phyloP scores from a whole-genome alignment of 2,113 vertebrate genomes.

The Myotis davidii region DNA sequence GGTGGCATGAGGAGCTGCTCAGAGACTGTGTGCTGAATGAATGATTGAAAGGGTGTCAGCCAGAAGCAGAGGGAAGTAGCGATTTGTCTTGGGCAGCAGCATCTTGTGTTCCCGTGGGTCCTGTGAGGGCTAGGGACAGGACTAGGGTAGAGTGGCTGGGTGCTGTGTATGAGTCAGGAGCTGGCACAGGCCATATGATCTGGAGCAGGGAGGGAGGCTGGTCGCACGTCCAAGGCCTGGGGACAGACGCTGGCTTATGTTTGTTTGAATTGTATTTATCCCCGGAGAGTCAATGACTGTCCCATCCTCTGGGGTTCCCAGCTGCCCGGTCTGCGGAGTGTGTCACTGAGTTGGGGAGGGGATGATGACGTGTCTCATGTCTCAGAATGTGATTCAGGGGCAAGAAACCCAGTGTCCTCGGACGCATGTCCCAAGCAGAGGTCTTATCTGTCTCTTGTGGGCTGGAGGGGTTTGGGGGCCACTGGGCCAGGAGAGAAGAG shows the following conservation, averaged over 20 bases:
- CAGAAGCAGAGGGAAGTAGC: not conserved
- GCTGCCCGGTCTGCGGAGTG: not conserved
- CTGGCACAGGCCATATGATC: not conserved
- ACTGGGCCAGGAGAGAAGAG: conserved; percentile 53
- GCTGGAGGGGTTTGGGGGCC: not conserved
- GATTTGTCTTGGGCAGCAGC: not conserved
- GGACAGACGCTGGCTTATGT: not conserved
- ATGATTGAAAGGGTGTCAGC: not conserved
- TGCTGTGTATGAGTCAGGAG: not conserved
- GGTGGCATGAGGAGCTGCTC: not conserved
- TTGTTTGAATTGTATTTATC: not conserved
- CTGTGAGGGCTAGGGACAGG: not conserved
- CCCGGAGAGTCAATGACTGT: not conserved
- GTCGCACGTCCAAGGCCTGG: not conserved
- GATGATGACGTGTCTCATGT: not conserved
- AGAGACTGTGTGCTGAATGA: not conserved
- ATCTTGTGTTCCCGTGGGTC: not conserved
- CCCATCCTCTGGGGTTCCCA: not conserved
- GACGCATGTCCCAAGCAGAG: conserved; percentile 27
- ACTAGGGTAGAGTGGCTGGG: not conserved
- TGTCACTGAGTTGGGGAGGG: not conserved
- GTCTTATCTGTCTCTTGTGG: conserved; percentile 17
- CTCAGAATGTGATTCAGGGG: conserved; percentile 52
- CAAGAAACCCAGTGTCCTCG: conserved; percentile 41
- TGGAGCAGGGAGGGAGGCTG: not conserved